A percentile compares a stretch with the other conserved stretches of the same genome.
Evolutionary conservation across 2,888 invertebrate species (phyloP).

Genomic region (Lepeophtheirus nordmannii): DNA sequence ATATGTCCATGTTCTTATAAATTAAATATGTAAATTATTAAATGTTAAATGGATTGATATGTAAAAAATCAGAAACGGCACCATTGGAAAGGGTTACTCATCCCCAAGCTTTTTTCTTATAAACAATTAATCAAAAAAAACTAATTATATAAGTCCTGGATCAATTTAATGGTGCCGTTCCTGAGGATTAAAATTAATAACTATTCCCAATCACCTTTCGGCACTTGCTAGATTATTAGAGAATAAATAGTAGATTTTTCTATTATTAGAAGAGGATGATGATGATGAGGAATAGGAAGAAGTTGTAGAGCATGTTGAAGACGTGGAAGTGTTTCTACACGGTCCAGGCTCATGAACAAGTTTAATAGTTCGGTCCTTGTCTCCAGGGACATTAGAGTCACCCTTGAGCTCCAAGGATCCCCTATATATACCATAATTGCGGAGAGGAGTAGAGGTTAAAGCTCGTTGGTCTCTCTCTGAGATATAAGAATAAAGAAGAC

Average conservation of each 20-base stretch:
- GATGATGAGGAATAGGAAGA: constrained; percentile 26
- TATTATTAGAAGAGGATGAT: background rate
- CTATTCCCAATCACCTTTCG: background rate
- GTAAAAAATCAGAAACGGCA: no score
- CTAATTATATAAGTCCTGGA: no score
- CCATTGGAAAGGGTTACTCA: no score
- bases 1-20: no score
- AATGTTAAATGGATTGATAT: no score
- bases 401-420: constrained; percentile 28
- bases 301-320: constrained; percentile 27
- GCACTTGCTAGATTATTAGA: background rate
- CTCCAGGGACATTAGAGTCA: constrained; percentile 31
- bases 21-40: no score
- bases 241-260: constrained; percentile 4
- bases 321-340: background rate
- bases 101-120: no score
- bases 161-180: no score
- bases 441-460: constrained; percentile 44
- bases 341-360: constrained; percentile 33
- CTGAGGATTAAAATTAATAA: background rate
- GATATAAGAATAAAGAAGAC: constrained; percentile 42
- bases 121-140: no score
- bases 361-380: constrained; percentile 36
- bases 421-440: constrained; percentile 41
- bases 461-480: constrained; percentile 40